Percentiles rank a stretch among this genome's conserved stretches.
These are phyloP conservation scores for Dipodomys stephensi DNA, from an alignment of 2,113 vertebrate species.

Conservation along the genomic window DNA sequence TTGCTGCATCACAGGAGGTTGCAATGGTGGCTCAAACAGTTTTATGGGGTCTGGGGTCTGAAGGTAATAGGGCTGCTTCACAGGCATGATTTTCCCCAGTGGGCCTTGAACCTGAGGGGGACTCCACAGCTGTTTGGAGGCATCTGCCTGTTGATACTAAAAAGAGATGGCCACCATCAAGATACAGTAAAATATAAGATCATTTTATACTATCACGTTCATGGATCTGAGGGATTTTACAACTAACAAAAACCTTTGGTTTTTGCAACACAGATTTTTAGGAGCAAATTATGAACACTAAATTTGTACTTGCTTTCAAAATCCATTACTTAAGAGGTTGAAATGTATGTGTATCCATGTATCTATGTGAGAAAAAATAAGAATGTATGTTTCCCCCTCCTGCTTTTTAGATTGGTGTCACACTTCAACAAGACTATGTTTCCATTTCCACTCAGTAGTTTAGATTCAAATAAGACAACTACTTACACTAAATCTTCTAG, in stretches of 20 bases:
- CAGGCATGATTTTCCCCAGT: conserved; percentile 94
- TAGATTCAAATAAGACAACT: neutral
- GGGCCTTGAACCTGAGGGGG: conserved; percentile 92
- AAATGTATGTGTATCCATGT: neutral
- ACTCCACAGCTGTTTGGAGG: conserved; percentile 95
- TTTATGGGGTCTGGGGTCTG: conserved; percentile 94
- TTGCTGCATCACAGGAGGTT: conserved; percentile 89
- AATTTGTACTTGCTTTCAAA: neutral
- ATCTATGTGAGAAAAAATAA: no score
- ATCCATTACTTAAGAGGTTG: conserved; percentile 5
- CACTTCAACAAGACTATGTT: neutral
- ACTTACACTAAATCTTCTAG: conserved; percentile 35
- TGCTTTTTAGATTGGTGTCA: neutral
- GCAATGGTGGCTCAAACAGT: conserved; percentile 93
- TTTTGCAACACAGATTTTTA: neutral
- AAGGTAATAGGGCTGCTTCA: conserved; percentile 94
- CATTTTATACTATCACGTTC: neutral
- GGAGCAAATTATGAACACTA: neutral
- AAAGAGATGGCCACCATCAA: conserved; percentile 57
- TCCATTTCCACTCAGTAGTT: neutral
- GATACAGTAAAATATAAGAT: neutral
- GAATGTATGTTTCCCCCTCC: neutral
- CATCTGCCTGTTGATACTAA: conserved; percentile 94
- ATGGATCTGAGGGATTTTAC: neutral
- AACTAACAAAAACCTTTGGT: neutral